Evolutionary conservation across 2,888 invertebrate species (phyloP), one percentile per base, ranked within the genome.

Genomic region (Tetragnatha montana): DNA sequence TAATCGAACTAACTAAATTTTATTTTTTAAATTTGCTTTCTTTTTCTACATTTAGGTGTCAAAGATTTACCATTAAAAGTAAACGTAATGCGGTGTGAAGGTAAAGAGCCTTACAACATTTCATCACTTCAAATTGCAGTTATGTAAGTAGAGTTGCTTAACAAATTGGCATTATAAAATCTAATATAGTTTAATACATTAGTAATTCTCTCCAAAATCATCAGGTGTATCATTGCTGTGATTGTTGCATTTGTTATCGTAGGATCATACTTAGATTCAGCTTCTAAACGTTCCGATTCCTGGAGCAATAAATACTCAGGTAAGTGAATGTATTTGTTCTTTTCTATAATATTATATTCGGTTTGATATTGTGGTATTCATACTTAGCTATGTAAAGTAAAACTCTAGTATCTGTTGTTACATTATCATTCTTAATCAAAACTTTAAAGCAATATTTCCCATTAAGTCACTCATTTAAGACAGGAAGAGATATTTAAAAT

Each of bases 61-160:
- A 89, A 89, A 51, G 86, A 86, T 14, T 1, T 82, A n/a, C 89
- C 89, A 8, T 6, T 89, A n/a, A 47, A 35, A 19, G 89, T 76
- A 6, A 68, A 71, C 0, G 78, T 89, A 0, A 6, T 71, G 3
- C 75, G 82, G 8, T 89, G 89, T 47, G 86, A 89, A 89, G 86
- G 71, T 8, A 86, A 86, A 21, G 78, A 89, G 19, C 81, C 85
- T 0, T 73, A 68, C 21, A 8, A 78, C 3, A 8, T 89, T 2
- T 75, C 89, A 10, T 73, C 68, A 49, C 73, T 86, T 3, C 89
- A 89, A 22, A 78, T 81, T 7, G 74, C 49, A 19, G 73, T 68
- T 49, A 86, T 89, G 89, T 89, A 69, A 89, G 89, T 60, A 78
- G 35, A 83, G 17, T n/a, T 21, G 1, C n/a, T 17, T 81, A 21